Conservation (phyloP, 37 sponge, comb jelly and placozoan species). For the Beroe forskalii region DNA sequence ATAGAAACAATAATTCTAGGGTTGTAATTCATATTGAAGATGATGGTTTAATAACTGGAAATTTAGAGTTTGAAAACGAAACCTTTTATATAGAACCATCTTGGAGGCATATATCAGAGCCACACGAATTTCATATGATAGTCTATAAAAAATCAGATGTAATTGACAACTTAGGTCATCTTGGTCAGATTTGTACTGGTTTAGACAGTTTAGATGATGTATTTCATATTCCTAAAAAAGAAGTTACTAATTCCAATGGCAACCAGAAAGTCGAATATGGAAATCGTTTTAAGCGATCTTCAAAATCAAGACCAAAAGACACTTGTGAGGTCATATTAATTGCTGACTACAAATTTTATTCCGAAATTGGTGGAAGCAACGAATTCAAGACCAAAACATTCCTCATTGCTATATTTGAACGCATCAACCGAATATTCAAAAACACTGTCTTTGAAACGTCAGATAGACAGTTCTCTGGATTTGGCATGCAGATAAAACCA, state of each 20-base stretch:
- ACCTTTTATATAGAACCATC: conserved; percentile 34
- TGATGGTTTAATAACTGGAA: not conserved
- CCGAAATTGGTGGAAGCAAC: not conserved
- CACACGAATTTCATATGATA: conserved; percentile 35
- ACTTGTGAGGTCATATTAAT: conserved; percentile 61
- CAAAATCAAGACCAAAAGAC: not conserved
- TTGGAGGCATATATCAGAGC: conserved; percentile 49
- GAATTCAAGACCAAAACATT: conserved; percentile 14
- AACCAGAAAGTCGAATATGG: not conserved
- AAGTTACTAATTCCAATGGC: not conserved
- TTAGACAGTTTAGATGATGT: not conserved
- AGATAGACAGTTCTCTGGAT: conserved; percentile 10
- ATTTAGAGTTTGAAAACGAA: not conserved
- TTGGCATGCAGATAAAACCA: conserved; percentile 50
- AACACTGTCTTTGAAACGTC: conserved; percentile 23
- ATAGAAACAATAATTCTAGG: not conserved
- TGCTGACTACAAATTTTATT: conserved; percentile 65
- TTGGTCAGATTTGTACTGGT: not conserved
- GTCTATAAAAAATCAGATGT: conserved; percentile 22
- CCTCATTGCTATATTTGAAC: conserved; percentile 52
- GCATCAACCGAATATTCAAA: conserved; percentile 29
- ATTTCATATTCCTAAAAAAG: not conserved
- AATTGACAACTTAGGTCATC: not conserved
- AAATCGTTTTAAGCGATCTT: not conserved
- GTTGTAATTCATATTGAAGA: conserved; percentile 7